Evolutionary conservation across 2,797 vertebrate genomes (phyloP).

Genomic region (Chloroceryle inda): DNA sequence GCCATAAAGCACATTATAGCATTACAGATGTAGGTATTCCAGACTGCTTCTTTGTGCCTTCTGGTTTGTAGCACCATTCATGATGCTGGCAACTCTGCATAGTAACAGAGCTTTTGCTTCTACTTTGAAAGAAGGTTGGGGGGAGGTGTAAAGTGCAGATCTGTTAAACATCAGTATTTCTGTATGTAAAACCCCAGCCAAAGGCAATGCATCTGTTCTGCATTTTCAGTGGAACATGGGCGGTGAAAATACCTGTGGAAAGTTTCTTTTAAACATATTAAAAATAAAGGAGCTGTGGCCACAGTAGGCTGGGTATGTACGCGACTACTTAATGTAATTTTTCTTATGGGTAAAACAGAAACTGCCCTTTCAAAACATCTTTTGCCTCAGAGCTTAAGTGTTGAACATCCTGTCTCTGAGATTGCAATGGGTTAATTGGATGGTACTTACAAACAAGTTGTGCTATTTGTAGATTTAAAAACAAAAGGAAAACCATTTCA

Average conservation of each 20-base stretch:
- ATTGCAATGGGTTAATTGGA: background rate
- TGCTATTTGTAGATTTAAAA: background rate
- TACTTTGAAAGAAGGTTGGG: background rate
- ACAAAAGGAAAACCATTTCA: background rate
- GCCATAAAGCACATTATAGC: slow-evolving; percentile 36
- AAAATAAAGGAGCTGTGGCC: background rate
- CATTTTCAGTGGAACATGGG: background rate
- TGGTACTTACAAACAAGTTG: background rate
- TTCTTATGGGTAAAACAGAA: background rate
- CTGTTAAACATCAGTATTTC: background rate
- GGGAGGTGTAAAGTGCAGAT: background rate
- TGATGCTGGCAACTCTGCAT: slow-evolving; percentile 72
- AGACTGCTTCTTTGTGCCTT: background rate
- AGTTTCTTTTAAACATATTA: background rate
- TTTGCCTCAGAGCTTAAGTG: background rate
- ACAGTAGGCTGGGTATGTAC: background rate
- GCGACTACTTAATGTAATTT: background rate
- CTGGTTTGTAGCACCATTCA: slow-evolving; percentile 61
- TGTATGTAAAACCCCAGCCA: background rate
- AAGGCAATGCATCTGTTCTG: background rate
- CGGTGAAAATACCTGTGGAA: background rate
- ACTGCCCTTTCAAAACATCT: background rate
- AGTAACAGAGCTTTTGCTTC: background rate
- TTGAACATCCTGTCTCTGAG: background rate
- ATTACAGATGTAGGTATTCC: slow-evolving; percentile 77